Evolutionary conservation across 2,797 vertebrate species (phyloP).

Genomic region (Sylvilagus floridanus): DNA sequence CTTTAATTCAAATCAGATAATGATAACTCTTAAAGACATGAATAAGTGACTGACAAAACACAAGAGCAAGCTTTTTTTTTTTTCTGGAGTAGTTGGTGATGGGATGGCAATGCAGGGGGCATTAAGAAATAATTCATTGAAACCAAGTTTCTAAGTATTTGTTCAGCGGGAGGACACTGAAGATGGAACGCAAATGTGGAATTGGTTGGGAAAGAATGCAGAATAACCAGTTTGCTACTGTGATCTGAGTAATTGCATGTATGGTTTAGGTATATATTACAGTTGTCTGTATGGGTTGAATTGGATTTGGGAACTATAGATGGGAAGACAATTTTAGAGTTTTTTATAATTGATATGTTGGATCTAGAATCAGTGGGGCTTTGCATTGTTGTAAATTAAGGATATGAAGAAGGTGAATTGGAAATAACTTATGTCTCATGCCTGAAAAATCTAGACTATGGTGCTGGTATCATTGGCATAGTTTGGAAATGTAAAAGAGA

Average conservation of each 20-base stretch:
- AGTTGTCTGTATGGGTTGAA: not conserved
- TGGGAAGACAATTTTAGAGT: conserved; percentile 1
- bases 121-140: not conserved
- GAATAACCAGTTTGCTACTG: not conserved
- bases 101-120: not conserved
- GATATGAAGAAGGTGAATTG: not conserved
- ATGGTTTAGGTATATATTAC: not conserved
- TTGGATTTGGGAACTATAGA: not conserved
- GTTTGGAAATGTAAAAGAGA: not conserved
- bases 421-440: not conserved
- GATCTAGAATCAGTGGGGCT: not conserved
- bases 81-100: not conserved
- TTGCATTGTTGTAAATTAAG: not conserved
- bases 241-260: not conserved
- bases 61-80: not conserved
- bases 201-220: not conserved
- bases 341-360: conserved; percentile 2
- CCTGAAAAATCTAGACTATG: not conserved
- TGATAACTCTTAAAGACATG: not conserved
- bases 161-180: not conserved
- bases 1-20: not conserved
- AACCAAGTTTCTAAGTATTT: not conserved
- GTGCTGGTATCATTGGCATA: not conserved
- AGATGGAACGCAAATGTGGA: not conserved
- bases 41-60: not conserved